Base-by-base conservation (phyloP, 2,888 invertebrate species). In the Phasia obesa region DNA sequence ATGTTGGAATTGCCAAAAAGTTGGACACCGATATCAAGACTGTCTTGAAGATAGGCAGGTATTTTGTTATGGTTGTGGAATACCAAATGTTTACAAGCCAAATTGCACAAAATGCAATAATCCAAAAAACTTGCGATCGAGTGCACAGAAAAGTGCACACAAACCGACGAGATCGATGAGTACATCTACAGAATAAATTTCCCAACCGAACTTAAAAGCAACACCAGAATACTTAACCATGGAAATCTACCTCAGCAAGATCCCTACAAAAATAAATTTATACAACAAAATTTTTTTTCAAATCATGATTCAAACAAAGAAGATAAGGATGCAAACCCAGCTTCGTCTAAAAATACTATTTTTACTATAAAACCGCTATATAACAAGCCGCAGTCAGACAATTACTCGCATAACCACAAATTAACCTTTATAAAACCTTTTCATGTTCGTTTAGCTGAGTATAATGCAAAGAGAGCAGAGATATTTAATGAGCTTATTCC, bases 41-140 rank as follows among this genome's bases (percentile, higher is more conserved):
- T 57, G 70, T n/a, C 38, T 42, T 4, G 38, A 57, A 9, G 57
- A 70, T 9, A 6, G 70, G 0, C 44, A 35, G 15, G 25, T 70
- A 1, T 57, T 69, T 55, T 69, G 69, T 13, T 69, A 69, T 6
- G 69, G n/a, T n/a, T n/a, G n/a, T n/a, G n/a, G n/a, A n/a, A n/a
- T n/a, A n/a, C n/a, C n/a, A n/a, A n/a, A n/a, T 53, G 4, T 51
- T 15, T 67, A 64, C 35, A 67, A 60, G 23, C 60, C 62, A 2
- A 55, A 60, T 3, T 74, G 74, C n/a, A 19, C 17, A 0, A 25
- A 51, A 1, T 64, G 64, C 9, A 64, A 42, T 55, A 15, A 1
- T 23, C 19, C 65, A 65, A 67, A 67, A 49, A 77, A 53, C 55
- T 6, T 13, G 15, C 4, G 23, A 17, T 23, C 23, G 7, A 15